A percentile compares a stretch with the other conserved stretches of the same genome.
phyloP scores from a whole-genome alignment of 2,888 invertebrate species.

The Fissipunctia ypsillon region DNA sequence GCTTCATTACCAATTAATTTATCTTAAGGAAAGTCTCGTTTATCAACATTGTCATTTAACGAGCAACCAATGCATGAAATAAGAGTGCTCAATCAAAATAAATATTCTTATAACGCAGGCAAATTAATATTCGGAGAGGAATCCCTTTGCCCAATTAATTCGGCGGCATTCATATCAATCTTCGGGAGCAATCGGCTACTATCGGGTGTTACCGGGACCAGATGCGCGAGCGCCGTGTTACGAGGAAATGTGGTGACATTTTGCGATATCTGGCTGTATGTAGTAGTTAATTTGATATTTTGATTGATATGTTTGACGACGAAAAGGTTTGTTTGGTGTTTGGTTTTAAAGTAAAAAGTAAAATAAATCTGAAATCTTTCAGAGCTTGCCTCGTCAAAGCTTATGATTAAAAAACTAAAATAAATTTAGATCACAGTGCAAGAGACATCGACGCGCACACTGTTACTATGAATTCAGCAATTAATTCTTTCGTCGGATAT shows the following conservation, averaged over 20 bases:
- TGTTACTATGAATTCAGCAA: background rate
- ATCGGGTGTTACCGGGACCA: slow-evolving; percentile 39
- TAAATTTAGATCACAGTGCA: background rate
- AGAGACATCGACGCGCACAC: no score
- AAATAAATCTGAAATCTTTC: background rate
- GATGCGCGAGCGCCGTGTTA: slow-evolving; percentile 40
- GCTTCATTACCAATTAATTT: slow-evolving; percentile 23
- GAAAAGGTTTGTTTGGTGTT: background rate
- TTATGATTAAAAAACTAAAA: background rate
- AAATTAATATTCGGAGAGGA: slow-evolving; percentile 60
- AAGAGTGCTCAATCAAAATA: slow-evolving; percentile 65
- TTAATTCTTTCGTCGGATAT: background rate
- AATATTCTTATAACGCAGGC: slow-evolving; percentile 50
- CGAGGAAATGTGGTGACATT: slow-evolving; percentile 38
- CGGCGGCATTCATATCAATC: slow-evolving; percentile 55
- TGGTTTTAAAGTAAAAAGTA: background rate
- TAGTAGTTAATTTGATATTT: slow-evolving; percentile 10
- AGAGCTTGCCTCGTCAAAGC: background rate
- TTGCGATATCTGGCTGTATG: slow-evolving; percentile 9
- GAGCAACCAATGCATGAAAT: slow-evolving; percentile 55
- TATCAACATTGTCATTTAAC: slow-evolving; percentile 52
- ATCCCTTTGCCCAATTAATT: slow-evolving; percentile 62
- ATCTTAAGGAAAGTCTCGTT: slow-evolving; percentile 34
- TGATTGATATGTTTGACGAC: background rate
- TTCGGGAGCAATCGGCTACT: slow-evolving; percentile 45